Evolutionary conservation across 1,140 invertebrate genomes (phyloP).

Genomic region (Tetramorium parvispinum): DNA sequence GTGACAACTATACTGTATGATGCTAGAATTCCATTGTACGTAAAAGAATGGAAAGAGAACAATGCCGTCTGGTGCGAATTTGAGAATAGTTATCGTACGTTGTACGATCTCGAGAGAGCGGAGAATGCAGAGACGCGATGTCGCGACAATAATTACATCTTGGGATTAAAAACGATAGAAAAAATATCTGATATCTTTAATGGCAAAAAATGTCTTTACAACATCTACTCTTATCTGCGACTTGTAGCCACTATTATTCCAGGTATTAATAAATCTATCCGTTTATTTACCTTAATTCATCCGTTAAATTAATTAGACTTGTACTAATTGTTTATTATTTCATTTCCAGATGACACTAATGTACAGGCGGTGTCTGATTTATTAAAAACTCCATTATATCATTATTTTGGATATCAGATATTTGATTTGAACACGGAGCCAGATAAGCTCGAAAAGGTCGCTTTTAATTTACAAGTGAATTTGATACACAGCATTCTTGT

Average conservation of each 20-base stretch:
- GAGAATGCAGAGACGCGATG: constrained; percentile 15
- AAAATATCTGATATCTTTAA: constrained; percentile 69
- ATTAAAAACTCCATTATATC: constrained; percentile 76
- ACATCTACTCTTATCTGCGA: constrained; percentile 74
- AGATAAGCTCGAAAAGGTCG: constrained; percentile 86
- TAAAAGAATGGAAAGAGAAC: constrained; percentile 73
- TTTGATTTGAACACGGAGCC: constrained; percentile 86
- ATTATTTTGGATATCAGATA: constrained; percentile 86
- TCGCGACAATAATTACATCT: constrained; percentile 31
- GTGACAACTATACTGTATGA: constrained; percentile 75
- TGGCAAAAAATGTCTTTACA: constrained; percentile 76
- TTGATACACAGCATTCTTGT: constrained; percentile 87
- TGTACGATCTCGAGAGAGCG: constrained; percentile 26
- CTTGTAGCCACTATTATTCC: constrained; percentile 75
- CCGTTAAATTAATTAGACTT: background rate
- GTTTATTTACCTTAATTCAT: background rate
- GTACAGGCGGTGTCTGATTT: constrained; percentile 70
- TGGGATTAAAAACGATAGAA: constrained; percentile 64
- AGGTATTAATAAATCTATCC: constrained; percentile 25
- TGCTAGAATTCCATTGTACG: constrained; percentile 71
- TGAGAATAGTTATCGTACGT: constrained; percentile 31
- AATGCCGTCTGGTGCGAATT: constrained; percentile 77
- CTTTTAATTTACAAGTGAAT: constrained; percentile 87
- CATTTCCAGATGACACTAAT: constrained; percentile 62
- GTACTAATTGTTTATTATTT: constrained; percentile 32